Evolutionary conservation across 2,113 vertebrate genomes (phyloP).

Genomic region (Seriola rivoliana): DNA sequence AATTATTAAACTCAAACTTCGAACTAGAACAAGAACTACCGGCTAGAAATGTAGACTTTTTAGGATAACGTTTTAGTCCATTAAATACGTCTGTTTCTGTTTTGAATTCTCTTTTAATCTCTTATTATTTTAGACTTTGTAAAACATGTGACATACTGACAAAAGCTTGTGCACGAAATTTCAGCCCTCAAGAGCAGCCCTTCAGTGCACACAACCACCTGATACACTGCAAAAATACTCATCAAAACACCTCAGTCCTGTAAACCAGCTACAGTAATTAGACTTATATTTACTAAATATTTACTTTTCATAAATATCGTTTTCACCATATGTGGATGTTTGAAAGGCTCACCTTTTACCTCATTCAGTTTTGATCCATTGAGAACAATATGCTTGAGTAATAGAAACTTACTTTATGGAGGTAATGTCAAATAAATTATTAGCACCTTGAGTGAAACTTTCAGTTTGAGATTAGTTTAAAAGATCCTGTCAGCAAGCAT

Average conservation of each 20-base stretch:
- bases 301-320: not conserved
- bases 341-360: too few relatives aligned
- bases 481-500: not conserved
- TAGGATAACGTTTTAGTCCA: not conserved
- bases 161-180: constrained; percentile 40
- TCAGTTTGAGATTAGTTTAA: not conserved
- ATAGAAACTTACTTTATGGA: not conserved
- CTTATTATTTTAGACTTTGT: not conserved
- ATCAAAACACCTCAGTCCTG: not conserved
- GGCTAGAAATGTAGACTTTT: not conserved
- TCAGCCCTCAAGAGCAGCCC: not conserved
- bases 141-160: constrained; percentile 18
- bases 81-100: constrained; percentile 5
- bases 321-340: not conserved
- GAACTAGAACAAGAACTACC: too few relatives aligned
- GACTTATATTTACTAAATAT: not conserved
- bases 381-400: not conserved
- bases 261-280: not conserved
- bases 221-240: constrained; percentile 15
- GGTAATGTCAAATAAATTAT: not conserved
- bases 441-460: not conserved
- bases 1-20: not conserved
- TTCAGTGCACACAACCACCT: not conserved
- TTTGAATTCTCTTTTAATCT: not conserved
- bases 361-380: too few relatives aligned